Base-by-base conservation (phyloP, 2,888 invertebrate genomes). In the Temnothorax rugatulus region DNA sequence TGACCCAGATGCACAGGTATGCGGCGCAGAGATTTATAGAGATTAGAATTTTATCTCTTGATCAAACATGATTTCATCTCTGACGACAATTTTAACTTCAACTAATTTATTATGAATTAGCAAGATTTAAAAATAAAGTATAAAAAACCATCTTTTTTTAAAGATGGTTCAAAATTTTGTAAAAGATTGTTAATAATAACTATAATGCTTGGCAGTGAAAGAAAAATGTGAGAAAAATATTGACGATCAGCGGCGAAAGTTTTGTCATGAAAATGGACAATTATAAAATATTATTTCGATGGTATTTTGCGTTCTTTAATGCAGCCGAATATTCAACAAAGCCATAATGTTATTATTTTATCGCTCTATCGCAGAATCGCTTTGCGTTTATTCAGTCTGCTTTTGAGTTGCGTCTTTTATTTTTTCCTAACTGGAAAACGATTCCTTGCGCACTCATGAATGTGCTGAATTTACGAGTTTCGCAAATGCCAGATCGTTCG, bases 401-500 rank as follows among this genome's bases (percentile, higher is more conserved):
- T 7, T 52, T 38, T 64, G 21, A 64, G 54, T 63, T 64, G 50
- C 8, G 13, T 76, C 4, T 7, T 25, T 61, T 13, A 61, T 75
- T 76, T 75, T 75, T 50, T 41, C 5, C 1, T 52, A 25, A 38
- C 38, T 38, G 25, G 18, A 52, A 76, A 76, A 64, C 18, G 25
- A 38, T 34, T 52, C 4, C 11, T 50, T 29, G 25, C 3, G 13
- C 8, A 52, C 15, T 11, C n/a, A 50, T 11, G 21, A n/a, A 52
- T 52, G 25, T 29, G 18, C 9, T 76, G 18, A 64, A 64, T 66
- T 38, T 76, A 76, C 18, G 52, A 76, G 38, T 44, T 13, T 44
- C 7, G 29, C 25, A 64, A 64, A 76, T 38, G 34, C 25, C 15
- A 41, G 21, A 7, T 18, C 11, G 11, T 64, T 50, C 11, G 11